These are phyloP conservation scores for Strigops habroptila DNA, from an alignment of 2,113 vertebrate genomes.

Conservation along the genomic window DNA sequence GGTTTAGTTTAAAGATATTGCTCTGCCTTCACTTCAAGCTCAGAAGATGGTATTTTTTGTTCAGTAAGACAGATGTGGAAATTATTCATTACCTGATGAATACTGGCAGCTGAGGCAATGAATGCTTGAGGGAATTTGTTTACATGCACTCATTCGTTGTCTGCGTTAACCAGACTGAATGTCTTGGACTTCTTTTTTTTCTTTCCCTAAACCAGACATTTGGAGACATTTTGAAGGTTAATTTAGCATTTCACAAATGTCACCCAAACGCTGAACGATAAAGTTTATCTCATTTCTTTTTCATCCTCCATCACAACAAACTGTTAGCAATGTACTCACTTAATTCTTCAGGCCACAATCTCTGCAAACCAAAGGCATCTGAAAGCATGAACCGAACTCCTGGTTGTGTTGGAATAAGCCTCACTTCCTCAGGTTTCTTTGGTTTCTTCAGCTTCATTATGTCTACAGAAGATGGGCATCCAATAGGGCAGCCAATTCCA, in stretches of 20 bases:
- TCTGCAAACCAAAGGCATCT: not conserved
- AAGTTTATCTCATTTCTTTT: not conserved
- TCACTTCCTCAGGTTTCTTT: not conserved
- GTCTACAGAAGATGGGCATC: not conserved
- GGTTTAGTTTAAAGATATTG: not conserved
- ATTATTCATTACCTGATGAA: constrained; percentile 1
- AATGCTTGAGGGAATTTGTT: constrained; percentile 16
- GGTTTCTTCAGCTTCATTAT: not conserved
- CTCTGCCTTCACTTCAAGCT: not conserved
- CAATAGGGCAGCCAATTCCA: not conserved
- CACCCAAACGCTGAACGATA: not conserved
- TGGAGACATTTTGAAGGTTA: constrained; percentile 25
- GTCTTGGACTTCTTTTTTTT: not conserved
- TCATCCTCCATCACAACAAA: not conserved
- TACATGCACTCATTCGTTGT: not conserved
- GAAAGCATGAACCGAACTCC: not conserved
- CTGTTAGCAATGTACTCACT: not conserved
- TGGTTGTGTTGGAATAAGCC: not conserved
- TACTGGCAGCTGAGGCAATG: not conserved
- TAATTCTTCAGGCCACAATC: not conserved
- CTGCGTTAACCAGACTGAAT: not conserved
- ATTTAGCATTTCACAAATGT: constrained; percentile 40
- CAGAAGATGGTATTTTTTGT: not conserved
- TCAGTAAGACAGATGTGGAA: not conserved
- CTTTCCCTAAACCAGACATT: not conserved